Conservation (phyloP, 2,113 vertebrate genomes). For the Oncorhynchus mykiss region DNA sequence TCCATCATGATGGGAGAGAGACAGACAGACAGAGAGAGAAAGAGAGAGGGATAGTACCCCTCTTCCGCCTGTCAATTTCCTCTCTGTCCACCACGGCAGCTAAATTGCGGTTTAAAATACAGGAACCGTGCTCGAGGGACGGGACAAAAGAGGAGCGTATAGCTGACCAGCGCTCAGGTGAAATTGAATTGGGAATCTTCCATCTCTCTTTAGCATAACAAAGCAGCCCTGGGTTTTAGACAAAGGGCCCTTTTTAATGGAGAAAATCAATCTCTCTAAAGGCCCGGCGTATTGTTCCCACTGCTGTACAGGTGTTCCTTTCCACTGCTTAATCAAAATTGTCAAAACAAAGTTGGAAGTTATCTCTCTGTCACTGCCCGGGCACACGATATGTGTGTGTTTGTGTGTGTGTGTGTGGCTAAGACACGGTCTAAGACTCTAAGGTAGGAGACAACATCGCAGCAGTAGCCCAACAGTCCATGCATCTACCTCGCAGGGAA, state of each 20-base stretch:
- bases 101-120: slow-evolving; percentile 94
- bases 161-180: slow-evolving; percentile 90
- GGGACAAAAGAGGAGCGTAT: slow-evolving; percentile 82
- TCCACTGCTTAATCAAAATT: slow-evolving; percentile 75
- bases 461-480: neutral
- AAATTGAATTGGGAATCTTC: slow-evolving; percentile 97
- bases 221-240: slow-evolving; percentile 86
- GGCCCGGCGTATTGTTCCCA: slow-evolving; percentile 70
- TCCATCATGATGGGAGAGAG: slow-evolving; percentile 14
- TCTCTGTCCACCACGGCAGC: slow-evolving; percentile 77
- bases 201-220: slow-evolving; percentile 96
- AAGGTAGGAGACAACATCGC: neutral
- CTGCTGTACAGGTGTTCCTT: slow-evolving; percentile 77
- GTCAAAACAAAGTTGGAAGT: slow-evolving; percentile 73
- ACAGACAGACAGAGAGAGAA: neutral
- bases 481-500: neutral
- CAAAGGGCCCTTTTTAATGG: slow-evolving; percentile 86
- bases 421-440: too few relatives aligned
- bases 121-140: slow-evolving; percentile 80
- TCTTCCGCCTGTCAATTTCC: slow-evolving; percentile 85
- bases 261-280: slow-evolving; percentile 80
- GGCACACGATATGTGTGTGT: neutral
- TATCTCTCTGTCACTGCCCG: slow-evolving; percentile 55
- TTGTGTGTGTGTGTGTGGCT: neutral
- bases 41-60: slow-evolving; percentile 61